Evolutionary conservation across 64 coral and sea anemone genomes (phyloP), one percentile per base, ranked within the genome.

Genomic region (Dendronephthya gigantea): DNA sequence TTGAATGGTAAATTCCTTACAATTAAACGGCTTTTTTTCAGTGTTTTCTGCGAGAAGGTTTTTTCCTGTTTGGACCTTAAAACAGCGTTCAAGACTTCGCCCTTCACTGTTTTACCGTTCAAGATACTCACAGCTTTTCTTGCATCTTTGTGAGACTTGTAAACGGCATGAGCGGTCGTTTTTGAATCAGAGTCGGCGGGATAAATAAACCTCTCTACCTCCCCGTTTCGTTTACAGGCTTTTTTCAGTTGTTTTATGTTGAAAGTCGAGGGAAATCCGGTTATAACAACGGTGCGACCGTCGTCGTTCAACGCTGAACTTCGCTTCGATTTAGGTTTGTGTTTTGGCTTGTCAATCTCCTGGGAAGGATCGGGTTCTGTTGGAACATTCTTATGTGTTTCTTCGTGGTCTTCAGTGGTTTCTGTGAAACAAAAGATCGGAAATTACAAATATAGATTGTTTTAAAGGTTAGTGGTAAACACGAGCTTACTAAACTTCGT

Each of bases 1-100:
- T 93, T 91, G 72, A 93, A 98, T n/a, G 95, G 85, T 81, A 98
- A 83, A 76, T 98, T 98, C 39, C 95, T 82, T 1, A 98, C 58
- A 85, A 98, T 98, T 25, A 98, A 19, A 79, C 83, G 93, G 49
- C 92, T 93, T 74, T 98, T 98, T 35, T 92, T 89, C 50, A 90
- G 59, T 14, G 86, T 82, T 35, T 91, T 90, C 29, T 48, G 52
- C 38, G 87, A 93, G 16, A 66, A 75, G 1, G 30, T 85, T 59
- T 98, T 93, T 16, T 87, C 47, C 49, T 98, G 92, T 83, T 89
- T 98, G 31, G 92, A 93, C 23, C 88, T 58, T 39, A 98, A 14
- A 12, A 88, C 62, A 85, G 84, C 87, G 68, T 50, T 88, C 0
- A 93, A 49, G 23, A 58, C 19, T 28, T 85, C 17, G 25, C 55